A percentile compares a stretch with the other conserved stretches of the same genome.
phyloP scores from a whole-genome alignment of 2,888 invertebrate species.

The Lacanobia oleracea region DNA sequence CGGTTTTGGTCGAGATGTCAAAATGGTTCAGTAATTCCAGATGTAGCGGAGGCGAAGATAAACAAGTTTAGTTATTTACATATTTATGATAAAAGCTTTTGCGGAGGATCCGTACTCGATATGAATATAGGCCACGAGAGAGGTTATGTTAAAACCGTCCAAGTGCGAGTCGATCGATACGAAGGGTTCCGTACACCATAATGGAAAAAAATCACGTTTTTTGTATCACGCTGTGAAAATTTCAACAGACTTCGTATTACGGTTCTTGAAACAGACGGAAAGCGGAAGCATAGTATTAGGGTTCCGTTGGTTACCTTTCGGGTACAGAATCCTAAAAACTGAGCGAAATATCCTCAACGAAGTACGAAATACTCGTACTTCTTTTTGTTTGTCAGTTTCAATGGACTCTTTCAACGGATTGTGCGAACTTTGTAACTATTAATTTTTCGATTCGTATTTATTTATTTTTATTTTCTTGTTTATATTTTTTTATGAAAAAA shows the following conservation, averaged over 20 bases:
- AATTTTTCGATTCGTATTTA: neutral
- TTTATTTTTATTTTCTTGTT: no score
- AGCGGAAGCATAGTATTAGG: no score
- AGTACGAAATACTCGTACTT: neutral
- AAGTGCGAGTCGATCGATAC: no score
- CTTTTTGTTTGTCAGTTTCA: neutral
- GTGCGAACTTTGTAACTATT: no score
- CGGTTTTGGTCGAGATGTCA: constrained; percentile 39
- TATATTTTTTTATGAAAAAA: no score
- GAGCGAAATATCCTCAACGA: neutral
- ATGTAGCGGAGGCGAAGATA: neutral
- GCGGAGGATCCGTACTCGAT: neutral
- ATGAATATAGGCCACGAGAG: neutral
- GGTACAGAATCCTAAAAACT: neutral
- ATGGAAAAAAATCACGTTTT: no score
- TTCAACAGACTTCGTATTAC: no score
- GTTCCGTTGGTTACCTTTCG: no score
- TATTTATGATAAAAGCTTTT: constrained; percentile 17
- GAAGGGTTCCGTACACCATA: no score
- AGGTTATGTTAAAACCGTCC: neutral
- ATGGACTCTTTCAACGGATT: neutral
- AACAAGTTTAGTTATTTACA: constrained; percentile 26
- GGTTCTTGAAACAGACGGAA: no score
- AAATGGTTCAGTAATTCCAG: constrained; percentile 34
- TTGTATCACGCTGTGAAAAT: no score